These are phyloP conservation scores for Myiotriccus ornatus DNA, from an alignment of 2,797 vertebrate genomes.

Conservation along the genomic window DNA sequence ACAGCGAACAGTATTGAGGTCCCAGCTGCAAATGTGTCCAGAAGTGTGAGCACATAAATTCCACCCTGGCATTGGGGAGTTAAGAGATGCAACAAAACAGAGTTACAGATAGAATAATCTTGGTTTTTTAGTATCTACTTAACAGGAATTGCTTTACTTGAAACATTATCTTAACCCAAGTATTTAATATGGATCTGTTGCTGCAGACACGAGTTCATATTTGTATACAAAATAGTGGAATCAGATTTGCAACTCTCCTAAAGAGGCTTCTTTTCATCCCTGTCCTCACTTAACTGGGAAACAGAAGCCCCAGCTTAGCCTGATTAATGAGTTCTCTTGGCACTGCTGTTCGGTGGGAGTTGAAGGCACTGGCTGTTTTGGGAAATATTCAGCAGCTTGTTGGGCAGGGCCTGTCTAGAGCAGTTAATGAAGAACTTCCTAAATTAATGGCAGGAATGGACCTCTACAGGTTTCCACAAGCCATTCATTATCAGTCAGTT, in stretches of 20 bases:
- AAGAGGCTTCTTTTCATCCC: background rate
- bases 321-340: background rate
- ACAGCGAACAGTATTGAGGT: constrained; percentile 96
- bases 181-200: background rate
- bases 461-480: background rate
- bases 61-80: constrained; percentile 81
- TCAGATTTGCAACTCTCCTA: background rate
- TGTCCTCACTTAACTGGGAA: background rate
- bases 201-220: background rate
- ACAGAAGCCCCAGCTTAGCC: background rate
- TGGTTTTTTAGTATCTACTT: background rate
- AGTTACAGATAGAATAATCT: background rate
- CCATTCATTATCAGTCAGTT: background rate
- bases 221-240: background rate
- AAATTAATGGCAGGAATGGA: background rate
- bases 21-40: constrained; percentile 95
- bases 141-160: background rate
- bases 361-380: background rate
- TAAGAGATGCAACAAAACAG: background rate
- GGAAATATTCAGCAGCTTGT: background rate
- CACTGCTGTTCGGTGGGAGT: background rate
- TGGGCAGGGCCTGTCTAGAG: background rate
- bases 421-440: background rate
- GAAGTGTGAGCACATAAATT: constrained; percentile 92
- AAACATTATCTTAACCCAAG: background rate